These are phyloP conservation scores for Piaya cayana DNA, from an alignment of 2,113 vertebrate genomes.

Conservation along the genomic window DNA sequence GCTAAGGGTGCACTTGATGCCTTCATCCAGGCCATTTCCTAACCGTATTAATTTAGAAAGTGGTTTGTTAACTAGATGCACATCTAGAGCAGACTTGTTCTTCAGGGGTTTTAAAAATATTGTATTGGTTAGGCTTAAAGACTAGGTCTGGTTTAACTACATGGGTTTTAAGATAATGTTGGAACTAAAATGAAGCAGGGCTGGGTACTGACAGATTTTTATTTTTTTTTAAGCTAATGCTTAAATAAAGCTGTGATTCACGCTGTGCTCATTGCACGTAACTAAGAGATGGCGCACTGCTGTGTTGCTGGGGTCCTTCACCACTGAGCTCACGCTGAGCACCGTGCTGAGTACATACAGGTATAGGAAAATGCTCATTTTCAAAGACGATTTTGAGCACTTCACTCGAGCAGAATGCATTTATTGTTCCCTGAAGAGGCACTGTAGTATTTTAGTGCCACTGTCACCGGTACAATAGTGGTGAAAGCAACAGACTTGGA, in stretches of 20 bases:
- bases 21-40: no score
- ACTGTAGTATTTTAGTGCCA: background rate
- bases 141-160: background rate
- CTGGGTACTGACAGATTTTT: background rate
- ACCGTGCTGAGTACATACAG: background rate
- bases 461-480: background rate
- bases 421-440: background rate
- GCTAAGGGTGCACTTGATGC: no score
- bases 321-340: background rate
- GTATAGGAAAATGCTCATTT: background rate
- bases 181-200: background rate
- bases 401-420: background rate
- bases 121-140: fast-evolving
- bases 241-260: background rate
- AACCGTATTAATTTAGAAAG: background rate
- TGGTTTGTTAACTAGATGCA: background rate
- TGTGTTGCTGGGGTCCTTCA: fast-evolving
- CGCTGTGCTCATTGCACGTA: background rate
- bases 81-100: background rate
- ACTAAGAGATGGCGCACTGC: background rate
- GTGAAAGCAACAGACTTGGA: background rate
- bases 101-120: background rate
- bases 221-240: background rate
- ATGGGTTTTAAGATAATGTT: background rate
- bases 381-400: background rate